phyloP scores from a whole-genome alignment of 2,113 vertebrate genomes.

The Percina caprodes region DNA sequence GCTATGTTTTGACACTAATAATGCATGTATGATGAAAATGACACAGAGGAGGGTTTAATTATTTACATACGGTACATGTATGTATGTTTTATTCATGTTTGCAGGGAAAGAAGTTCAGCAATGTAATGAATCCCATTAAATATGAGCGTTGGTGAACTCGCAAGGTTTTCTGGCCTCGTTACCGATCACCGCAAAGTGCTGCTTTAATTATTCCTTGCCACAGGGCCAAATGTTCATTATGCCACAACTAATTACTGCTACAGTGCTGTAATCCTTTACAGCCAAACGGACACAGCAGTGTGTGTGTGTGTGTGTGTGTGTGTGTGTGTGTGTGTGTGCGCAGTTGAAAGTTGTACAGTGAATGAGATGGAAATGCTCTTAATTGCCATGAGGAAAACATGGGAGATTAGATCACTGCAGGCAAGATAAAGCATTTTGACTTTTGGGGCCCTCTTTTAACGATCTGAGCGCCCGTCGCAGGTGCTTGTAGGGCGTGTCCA shows the following conservation, averaged over 20 bases:
- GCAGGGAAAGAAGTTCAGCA: conserved; percentile 26
- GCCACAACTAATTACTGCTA: conserved; percentile 81
- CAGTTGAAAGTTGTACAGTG: not conserved
- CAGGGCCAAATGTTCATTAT: conserved; percentile 76
- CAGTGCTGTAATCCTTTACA: conserved; percentile 65
- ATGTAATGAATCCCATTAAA: conserved; percentile 51
- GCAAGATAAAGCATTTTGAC: conserved; percentile 11
- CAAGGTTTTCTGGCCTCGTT: conserved; percentile 51
- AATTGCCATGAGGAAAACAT: conserved; percentile 25
- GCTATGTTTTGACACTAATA: no score
- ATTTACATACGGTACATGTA: conserved; percentile 49
- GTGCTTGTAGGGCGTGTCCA: no score
- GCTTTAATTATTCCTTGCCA: conserved; percentile 79
- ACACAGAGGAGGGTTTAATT: conserved; percentile 45
- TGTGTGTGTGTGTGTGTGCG: not conserved
- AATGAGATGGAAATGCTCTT: conserved; percentile 5
- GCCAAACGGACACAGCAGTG: conserved; percentile 42
- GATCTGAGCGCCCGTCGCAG: no score
- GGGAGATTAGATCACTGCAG: conserved; percentile 16
- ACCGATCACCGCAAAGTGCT: conserved; percentile 62
- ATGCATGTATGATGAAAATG: conserved; percentile 24
- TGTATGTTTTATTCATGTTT: conserved; percentile 50
- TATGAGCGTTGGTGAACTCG: conserved; percentile 37
- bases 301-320: conserved; percentile 1
- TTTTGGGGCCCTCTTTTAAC: no score